Conservation (phyloP, 1,140 invertebrate genomes). For the Zaprionus inermis region DNA sequence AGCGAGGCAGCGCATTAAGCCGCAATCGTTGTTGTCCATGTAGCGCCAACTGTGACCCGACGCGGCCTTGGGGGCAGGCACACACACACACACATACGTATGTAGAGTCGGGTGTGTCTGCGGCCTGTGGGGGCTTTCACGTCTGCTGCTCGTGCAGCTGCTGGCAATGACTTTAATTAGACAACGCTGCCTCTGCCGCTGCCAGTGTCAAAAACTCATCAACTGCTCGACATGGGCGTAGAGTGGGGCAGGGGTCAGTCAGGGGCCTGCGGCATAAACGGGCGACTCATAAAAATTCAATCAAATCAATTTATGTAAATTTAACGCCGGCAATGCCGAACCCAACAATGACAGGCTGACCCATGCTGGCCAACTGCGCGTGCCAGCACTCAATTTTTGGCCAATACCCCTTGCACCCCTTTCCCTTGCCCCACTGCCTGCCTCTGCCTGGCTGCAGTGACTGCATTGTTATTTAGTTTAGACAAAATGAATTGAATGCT, state of each 20-base stretch:
- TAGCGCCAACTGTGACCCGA: slow-evolving; percentile 78
- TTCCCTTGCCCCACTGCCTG: not conserved
- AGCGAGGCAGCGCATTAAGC: slow-evolving; percentile 62
- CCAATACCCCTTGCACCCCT: not conserved
- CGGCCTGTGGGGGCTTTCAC: slow-evolving; percentile 11
- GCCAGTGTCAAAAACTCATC: slow-evolving; percentile 58
- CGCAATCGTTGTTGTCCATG: slow-evolving; percentile 47
- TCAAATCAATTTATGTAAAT: slow-evolving; percentile 83
- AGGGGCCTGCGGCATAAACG: slow-evolving; percentile 18
- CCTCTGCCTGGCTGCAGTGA: not conserved
- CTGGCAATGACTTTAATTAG: slow-evolving; percentile 77
- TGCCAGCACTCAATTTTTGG: slow-evolving; percentile 5
- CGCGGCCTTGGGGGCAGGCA: slow-evolving; percentile 40
- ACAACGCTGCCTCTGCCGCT: slow-evolving; percentile 13
- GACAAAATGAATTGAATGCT: slow-evolving; percentile 72
- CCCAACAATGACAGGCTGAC: not conserved
- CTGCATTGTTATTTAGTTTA: slow-evolving; percentile 78
- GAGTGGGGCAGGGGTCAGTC: not conserved
- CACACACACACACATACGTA: not conserved
- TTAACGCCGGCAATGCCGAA: slow-evolving; percentile 49
- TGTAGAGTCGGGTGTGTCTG: too few relatives aligned
- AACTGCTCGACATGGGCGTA: slow-evolving; percentile 24
- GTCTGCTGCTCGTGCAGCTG: slow-evolving; percentile 50
- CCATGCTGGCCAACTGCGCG: not conserved
- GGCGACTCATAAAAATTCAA: slow-evolving; percentile 79